Evolutionary conservation across 2,113 vertebrate genomes (phyloP).

Genomic region (Hypanus sabinus): DNA sequence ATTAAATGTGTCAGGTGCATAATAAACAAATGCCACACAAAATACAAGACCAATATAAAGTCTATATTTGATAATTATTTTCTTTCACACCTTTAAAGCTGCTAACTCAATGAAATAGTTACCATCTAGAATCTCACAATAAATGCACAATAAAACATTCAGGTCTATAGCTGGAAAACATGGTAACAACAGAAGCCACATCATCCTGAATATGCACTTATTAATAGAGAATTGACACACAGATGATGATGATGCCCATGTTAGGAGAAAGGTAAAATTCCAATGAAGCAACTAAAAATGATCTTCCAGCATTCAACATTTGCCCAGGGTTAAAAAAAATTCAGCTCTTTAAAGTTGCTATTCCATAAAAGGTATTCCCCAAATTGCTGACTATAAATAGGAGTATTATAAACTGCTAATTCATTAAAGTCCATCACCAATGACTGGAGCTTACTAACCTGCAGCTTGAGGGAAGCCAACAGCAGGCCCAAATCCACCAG

Average conservation of each 20-base stretch:
- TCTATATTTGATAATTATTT: neutral
- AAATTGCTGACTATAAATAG: neutral
- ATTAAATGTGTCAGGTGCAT: neutral
- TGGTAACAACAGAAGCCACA: too few species aligned
- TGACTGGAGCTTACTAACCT: slow-evolving; percentile 47
- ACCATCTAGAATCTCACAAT: too few species aligned
- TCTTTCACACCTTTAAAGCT: too few species aligned
- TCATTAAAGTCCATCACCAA: neutral
- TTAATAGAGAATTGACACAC: too few species aligned
- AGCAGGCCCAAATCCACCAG: slow-evolving; percentile 57
- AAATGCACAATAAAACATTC: too few species aligned
- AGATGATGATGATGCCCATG: neutral
- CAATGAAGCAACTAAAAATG: neutral
- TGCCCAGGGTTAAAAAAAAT: neutral
- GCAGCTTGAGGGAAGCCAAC: slow-evolving; percentile 57
- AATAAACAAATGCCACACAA: neutral
- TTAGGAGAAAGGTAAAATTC: neutral
- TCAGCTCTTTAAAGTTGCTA: neutral
- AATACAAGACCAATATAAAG: neutral
- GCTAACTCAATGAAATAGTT: too few species aligned
- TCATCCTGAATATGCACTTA: too few species aligned
- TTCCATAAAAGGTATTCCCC: neutral
- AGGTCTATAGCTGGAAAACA: too few species aligned
- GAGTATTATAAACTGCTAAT: neutral
- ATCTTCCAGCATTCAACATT: neutral